These are phyloP conservation scores for Tinea semifulvella DNA, from an alignment of 2,888 invertebrate genomes.

Conservation along the genomic window DNA sequence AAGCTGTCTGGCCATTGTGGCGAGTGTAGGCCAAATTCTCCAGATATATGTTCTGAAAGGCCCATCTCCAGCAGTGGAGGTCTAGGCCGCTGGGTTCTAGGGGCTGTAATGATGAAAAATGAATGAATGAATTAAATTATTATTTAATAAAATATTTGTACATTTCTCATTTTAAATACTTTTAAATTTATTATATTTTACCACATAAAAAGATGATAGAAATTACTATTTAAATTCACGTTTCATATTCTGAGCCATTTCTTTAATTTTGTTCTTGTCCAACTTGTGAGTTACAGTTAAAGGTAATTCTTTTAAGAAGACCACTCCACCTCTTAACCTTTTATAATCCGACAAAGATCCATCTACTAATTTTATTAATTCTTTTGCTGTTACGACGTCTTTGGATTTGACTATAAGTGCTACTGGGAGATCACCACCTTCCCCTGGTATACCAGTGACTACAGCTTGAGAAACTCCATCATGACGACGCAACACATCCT, in stretches of 20 bases:
- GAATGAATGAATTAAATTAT: no score
- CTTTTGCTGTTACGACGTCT: neutral
- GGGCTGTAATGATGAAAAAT: no score
- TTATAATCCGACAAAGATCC: neutral
- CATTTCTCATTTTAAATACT: no score
- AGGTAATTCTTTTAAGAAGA: slow-evolving; percentile 3
- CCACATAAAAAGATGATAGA: no score
- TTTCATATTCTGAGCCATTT: neutral
- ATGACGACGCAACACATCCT: neutral
- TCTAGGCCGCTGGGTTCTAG: no score
- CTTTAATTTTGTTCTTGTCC: neutral
- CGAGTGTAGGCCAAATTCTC: no score
- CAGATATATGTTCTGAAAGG: no score
- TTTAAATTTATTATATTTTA: no score
- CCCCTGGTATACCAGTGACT: slow-evolving; percentile 2
- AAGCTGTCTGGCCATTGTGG: no score
- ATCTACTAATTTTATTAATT: neutral
- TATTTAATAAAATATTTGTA: no score
- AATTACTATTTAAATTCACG: neutral
- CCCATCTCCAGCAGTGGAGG: no score
- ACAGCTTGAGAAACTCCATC: neutral
- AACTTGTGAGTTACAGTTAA: neutral
- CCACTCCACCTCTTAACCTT: slow-evolving; percentile 1
- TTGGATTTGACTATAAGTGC: neutral
- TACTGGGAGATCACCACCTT: neutral